Conservation (phyloP, 2,888 invertebrate genomes). For the Stomorhina lunata region DNA sequence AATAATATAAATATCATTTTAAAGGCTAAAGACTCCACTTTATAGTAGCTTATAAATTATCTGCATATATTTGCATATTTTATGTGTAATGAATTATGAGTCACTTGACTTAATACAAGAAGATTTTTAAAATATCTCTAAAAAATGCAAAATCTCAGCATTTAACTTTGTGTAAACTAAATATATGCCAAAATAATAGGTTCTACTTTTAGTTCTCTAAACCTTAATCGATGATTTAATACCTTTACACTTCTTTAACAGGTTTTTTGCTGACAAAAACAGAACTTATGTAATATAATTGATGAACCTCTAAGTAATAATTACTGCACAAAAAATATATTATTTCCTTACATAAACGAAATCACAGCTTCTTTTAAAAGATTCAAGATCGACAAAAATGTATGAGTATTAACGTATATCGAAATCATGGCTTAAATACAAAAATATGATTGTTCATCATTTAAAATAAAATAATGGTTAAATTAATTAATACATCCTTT, state of each 20-base stretch:
- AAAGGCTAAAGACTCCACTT: too few relatives aligned
- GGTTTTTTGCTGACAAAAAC: neutral
- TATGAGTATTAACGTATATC: neutral
- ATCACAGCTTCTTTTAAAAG: neutral
- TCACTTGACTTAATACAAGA: too few relatives aligned
- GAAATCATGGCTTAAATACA: conserved; percentile 2
- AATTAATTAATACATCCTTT: conserved; percentile 12
- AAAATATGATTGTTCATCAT: neutral
- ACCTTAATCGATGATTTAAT: too few relatives aligned
- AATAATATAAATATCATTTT: too few relatives aligned
- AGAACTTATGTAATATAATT: conserved; percentile 73
- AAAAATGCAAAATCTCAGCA: too few relatives aligned
- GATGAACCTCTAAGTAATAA: conserved; percentile 64
- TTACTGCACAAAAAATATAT: conserved; percentile 38
- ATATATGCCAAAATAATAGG: too few relatives aligned
- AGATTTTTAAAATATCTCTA: too few relatives aligned
- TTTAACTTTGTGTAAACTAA: too few relatives aligned
- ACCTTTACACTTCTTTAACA: neutral
- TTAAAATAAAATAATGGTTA: conserved; percentile 10
- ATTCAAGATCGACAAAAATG: neutral
- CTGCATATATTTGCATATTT: too few relatives aligned
- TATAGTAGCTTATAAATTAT: too few relatives aligned
- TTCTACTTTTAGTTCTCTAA: too few relatives aligned
- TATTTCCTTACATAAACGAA: neutral
- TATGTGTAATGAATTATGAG: too few relatives aligned